Evolutionary conservation across 2,113 vertebrate genomes (phyloP), one percentile per base, ranked within the genome.

Genomic region (Siniperca chuatsi): DNA sequence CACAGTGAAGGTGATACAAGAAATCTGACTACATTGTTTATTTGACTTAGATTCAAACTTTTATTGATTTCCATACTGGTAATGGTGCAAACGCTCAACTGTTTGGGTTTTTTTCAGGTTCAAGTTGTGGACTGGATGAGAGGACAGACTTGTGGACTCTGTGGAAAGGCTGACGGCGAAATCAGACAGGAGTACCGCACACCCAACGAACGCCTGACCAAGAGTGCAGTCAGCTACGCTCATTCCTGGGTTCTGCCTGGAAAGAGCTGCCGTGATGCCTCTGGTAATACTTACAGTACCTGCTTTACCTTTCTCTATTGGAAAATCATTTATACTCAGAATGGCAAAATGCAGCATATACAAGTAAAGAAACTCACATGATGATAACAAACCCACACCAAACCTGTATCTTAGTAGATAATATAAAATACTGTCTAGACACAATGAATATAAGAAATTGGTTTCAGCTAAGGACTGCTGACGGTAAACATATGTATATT

Each of bases 81-180:
- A 40, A 74, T 50, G 5, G 2, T 0, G 2, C 12, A 78, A 70
- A 62, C 1, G 0, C 3, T 68, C 5, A 61, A 75, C 6, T 40
- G 23, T 52, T 60, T 44, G 11, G 11, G 15, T 1, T 69, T 52
- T 83, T 77, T 62, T 20, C 84, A 98, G 97, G 81, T 97, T 87
- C 65, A 91, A 84, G 87, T 96, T 86, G 86, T 90, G 35, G 94
- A 97, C 90, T 96, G 95, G 95, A 97, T 97, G 96, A 93, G 78
- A 85, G 96, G 96, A 69, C 89, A 96, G 91, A 96, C 94, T 1
- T 96, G 95, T 86, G 96, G 96, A 78, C 87, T 97, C 48, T 97
- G 96, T 86, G 97, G 96, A 92, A 96, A 84, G 68, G 95, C 94
- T 7, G 94, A 97, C 13, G 96, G 94, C 21, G 96, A 97, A 88